Conservation (phyloP, 2,888 invertebrate species). For the Tetramorium bicarinatum region DNA sequence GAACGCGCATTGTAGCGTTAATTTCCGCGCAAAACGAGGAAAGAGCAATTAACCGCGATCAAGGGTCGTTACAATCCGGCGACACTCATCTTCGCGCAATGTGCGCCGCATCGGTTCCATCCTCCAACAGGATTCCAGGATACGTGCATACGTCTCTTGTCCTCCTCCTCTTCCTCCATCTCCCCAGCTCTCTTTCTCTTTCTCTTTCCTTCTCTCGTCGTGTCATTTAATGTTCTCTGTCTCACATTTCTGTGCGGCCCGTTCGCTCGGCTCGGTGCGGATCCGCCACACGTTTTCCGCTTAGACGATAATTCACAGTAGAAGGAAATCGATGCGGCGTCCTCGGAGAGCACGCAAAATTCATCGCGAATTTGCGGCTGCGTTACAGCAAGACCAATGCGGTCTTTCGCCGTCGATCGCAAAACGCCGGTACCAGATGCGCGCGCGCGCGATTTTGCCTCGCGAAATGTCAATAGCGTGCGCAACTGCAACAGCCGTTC, state of each 20-base stretch:
- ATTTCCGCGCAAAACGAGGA: constrained; percentile 33
- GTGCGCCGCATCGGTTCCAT: constrained; percentile 26
- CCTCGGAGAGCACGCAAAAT: background rate
- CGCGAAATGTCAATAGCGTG: constrained; percentile 4
- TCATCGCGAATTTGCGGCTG: background rate
- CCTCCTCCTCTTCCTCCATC: background rate
- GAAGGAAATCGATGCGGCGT: constrained; percentile 20
- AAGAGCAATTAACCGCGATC: constrained; percentile 39
- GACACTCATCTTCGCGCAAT: constrained; percentile 38
- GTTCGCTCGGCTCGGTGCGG: background rate
- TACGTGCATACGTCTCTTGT: background rate
- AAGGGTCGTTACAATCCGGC: constrained; percentile 44
- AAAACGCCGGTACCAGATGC: background rate
- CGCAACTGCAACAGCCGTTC: background rate
- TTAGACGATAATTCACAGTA: background rate
- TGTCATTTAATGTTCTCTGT: constrained; percentile 42
- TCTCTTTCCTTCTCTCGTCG: background rate
- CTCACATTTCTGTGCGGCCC: constrained; percentile 7
- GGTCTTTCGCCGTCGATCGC: background rate
- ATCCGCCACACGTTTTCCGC: constrained; percentile 23
- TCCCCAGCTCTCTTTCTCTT: background rate
- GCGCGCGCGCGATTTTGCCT: background rate
- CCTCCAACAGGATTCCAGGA: constrained; percentile 35
- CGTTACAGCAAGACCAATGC: background rate
- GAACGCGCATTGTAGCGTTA: constrained; percentile 11